Evolutionary conservation across 2,888 invertebrate species (phyloP).

Genomic region (Ctenicera cuprea): DNA sequence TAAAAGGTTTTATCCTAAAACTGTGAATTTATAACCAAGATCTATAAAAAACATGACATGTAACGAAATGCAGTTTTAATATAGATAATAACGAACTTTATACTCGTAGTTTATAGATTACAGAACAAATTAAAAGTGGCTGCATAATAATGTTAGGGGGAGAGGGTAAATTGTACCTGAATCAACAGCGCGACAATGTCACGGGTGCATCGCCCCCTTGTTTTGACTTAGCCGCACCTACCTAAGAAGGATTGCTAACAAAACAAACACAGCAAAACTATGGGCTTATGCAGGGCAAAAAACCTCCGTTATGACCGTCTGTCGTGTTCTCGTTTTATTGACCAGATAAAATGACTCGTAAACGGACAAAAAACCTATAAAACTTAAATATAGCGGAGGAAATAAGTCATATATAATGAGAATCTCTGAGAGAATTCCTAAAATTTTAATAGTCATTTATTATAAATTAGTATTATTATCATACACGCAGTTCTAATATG

Average conservation of each 20-base stretch:
- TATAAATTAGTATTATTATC: too few relatives aligned
- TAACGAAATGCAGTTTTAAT: too few relatives aligned
- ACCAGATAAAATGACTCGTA: slow-evolving; percentile 32
- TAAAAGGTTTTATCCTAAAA: too few relatives aligned
- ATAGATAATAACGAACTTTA: too few relatives aligned
- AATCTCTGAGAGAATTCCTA: slow-evolving; percentile 14
- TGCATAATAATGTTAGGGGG: slow-evolving; percentile 10
- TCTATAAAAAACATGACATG: too few relatives aligned
- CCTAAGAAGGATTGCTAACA: slow-evolving; percentile 40
- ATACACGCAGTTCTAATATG: background rate
- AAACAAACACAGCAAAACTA: slow-evolving; percentile 40
- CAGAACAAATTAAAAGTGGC: background rate
- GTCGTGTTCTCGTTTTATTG: slow-evolving; percentile 36
- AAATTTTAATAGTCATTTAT: slow-evolving; percentile 13
- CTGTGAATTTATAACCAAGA: too few relatives aligned
- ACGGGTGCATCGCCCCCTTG: slow-evolving; percentile 60
- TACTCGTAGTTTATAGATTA: background rate
- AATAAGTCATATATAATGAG: slow-evolving; percentile 18
- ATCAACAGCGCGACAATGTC: slow-evolving; percentile 62
- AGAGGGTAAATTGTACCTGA: slow-evolving; percentile 56
- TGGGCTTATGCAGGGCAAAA: slow-evolving; percentile 34
- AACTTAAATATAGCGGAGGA: slow-evolving; percentile 26
- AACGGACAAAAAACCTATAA: slow-evolving; percentile 32
- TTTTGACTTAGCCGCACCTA: slow-evolving; percentile 50
- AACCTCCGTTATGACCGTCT: slow-evolving; percentile 50